Evolutionary conservation across 2,797 vertebrate species (phyloP).

Genomic region (Hydrocynus forskahlii): DNA sequence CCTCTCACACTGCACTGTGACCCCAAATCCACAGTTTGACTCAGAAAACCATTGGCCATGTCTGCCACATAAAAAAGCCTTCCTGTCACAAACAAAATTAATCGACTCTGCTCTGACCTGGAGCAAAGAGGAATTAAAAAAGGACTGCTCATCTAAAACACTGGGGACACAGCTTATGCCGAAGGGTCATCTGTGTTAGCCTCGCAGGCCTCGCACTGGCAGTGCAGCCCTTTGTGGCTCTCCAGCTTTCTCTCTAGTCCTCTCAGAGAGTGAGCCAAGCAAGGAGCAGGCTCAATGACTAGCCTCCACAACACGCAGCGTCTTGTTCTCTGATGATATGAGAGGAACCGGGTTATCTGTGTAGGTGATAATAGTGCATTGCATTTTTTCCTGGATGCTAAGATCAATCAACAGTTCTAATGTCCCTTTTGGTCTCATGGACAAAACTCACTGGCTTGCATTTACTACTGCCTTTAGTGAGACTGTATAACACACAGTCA

Average conservation of each 20-base stretch:
- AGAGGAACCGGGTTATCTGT: constrained; percentile 9
- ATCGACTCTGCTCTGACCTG: constrained; percentile 21
- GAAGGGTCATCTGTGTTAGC: constrained; percentile 9
- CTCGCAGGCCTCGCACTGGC: not conserved
- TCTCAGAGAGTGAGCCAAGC: not conserved
- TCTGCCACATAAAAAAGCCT: constrained; percentile 21
- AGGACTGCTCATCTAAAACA: constrained; percentile 14
- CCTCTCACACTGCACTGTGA: constrained; percentile 16
- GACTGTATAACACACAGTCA: not conserved
- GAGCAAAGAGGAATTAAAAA: constrained; percentile 20
- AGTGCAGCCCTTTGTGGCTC: not conserved
- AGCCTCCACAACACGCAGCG: not conserved
- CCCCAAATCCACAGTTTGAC: constrained; percentile 26
- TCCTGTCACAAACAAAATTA: constrained; percentile 36
- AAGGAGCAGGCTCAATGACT: not conserved
- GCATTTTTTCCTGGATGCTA: no score
- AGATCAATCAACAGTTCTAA: constrained; percentile 2
- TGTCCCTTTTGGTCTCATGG: constrained; percentile 7
- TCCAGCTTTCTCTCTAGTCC: constrained; percentile 15
- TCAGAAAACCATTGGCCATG: constrained; percentile 11
- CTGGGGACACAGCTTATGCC: constrained; percentile 10
- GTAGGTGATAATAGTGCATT: not conserved
- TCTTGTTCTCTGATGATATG: constrained; percentile 23
- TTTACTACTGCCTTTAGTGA: not conserved
- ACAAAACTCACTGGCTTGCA: not conserved